phyloP scores from a whole-genome alignment of 2,888 invertebrate genomes.

The Hoplodrina ambigua region DNA sequence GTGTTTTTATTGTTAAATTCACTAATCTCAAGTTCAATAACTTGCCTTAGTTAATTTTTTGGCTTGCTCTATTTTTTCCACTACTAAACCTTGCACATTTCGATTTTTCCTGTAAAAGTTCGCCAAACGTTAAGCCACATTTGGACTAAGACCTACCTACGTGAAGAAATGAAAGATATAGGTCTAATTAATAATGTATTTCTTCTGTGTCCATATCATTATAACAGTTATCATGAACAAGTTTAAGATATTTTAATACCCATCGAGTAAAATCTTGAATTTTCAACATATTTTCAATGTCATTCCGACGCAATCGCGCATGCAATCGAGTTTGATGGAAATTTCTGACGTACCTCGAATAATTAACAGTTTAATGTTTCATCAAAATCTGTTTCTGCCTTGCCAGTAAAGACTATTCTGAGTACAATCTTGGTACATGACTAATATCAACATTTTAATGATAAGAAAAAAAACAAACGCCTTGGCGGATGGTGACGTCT shows the following conservation, averaged over 20 bases:
- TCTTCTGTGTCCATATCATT: background rate
- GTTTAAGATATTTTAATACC: conserved; percentile 19
- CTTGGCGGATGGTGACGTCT: background rate
- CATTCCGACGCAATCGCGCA: conserved; percentile 4
- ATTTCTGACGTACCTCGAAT: background rate
- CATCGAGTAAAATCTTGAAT: conserved; percentile 21
- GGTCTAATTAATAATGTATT: background rate
- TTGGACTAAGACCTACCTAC: background rate
- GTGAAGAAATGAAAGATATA: background rate
- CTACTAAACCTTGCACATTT: background rate
- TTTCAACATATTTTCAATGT: conserved; percentile 33
- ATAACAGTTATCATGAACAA: background rate
- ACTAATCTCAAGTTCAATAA: conserved; percentile 17
- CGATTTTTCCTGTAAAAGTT: background rate
- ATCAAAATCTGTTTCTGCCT: background rate
- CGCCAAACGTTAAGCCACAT: background rate
- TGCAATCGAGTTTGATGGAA: conserved; percentile 13
- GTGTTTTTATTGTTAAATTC: conserved; percentile 3
- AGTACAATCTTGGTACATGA: conserved; percentile 9
- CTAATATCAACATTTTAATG: conserved; percentile 7
- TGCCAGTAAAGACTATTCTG: background rate
- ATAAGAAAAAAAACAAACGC: conserved; percentile 10
- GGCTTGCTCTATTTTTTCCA: background rate
- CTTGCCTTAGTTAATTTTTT: conserved; percentile 8
- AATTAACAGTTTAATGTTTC: background rate